A percentile compares a stretch with the other conserved stretches of the same genome.
These are phyloP conservation scores for Notarius quadriscutis DNA, from an alignment of 2,113 vertebrate genomes.

Conservation along the genomic window DNA sequence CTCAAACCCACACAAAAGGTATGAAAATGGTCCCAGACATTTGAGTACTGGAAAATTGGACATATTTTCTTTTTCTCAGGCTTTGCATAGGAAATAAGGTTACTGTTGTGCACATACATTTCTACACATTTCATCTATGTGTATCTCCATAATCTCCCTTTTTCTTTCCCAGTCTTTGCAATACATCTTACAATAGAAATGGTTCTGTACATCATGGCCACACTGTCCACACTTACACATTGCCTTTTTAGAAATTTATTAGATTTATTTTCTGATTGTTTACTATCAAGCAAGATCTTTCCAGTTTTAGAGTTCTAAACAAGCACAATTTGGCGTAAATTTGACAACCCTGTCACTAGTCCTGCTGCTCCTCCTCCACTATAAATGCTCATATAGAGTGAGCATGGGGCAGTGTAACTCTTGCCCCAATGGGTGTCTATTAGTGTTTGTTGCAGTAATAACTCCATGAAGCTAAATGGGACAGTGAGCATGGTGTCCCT, in stretches of 20 bases:
- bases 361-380: neutral
- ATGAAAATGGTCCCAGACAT: neutral
- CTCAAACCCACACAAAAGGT: neutral
- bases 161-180: neutral
- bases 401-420: neutral
- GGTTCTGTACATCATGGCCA: neutral
- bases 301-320: neutral
- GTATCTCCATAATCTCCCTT: neutral
- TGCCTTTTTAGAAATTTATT: neutral
- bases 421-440: neutral
- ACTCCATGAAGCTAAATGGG: neutral
- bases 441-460: neutral
- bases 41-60: neutral
- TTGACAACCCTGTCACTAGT: neutral
- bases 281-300: neutral
- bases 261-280: neutral
- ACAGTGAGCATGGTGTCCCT: neutral
- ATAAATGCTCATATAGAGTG: neutral
- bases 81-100: neutral
- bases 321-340: neutral
- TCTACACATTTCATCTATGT: neutral
- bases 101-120: neutral
- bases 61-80: neutral
- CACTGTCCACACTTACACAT: neutral
- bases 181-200: neutral